A percentile compares a stretch with the other conserved stretches of the same genome.
phyloP scores from a whole-genome alignment of 2,888 invertebrate genomes.

The Carabus problematicus region DNA sequence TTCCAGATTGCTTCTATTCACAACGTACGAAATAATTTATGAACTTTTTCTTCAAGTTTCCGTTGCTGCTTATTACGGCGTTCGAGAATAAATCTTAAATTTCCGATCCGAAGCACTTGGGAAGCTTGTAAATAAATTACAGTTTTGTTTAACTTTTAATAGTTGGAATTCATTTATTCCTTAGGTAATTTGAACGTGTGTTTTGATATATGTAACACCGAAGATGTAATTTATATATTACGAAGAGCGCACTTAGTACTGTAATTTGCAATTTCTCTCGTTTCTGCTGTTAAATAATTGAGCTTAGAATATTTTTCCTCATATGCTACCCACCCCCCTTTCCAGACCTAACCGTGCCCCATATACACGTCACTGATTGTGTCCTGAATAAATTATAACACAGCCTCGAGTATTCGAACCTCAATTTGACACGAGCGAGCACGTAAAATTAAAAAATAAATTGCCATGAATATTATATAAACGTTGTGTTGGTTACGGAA shows the following conservation, averaged over 20 bases:
- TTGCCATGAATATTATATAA: slow-evolving; percentile 8
- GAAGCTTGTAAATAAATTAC: too few species aligned
- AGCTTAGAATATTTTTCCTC: not conserved
- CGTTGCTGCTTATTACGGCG: too few species aligned
- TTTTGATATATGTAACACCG: too few species aligned
- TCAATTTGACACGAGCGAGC: slow-evolving; percentile 3
- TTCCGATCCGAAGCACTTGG: not conserved
- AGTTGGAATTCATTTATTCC: too few species aligned
- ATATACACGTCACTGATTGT: slow-evolving; percentile 9
- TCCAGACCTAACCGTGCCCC: not conserved
- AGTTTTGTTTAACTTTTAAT: too few species aligned
- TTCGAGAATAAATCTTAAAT: slow-evolving; percentile 31
- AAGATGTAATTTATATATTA: too few species aligned
- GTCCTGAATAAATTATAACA: slow-evolving; percentile 10
- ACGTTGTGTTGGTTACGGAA: not conserved
- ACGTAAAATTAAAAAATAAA: slow-evolving; percentile 19
- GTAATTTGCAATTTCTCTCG: not conserved
- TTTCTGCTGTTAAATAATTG: slow-evolving; percentile 7
- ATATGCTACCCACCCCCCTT: slow-evolving; percentile 7
- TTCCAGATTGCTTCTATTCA: too few species aligned
- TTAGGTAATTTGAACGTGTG: too few species aligned
- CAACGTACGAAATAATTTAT: not conserved
- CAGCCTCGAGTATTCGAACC: slow-evolving; percentile 3
- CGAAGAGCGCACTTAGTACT: too few species aligned
- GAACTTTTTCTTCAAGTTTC: slow-evolving; percentile 25